Evolutionary conservation across 2,888 invertebrate species (phyloP), one percentile per base, ranked within the genome.

Genomic region (Ectemnius continuus): DNA sequence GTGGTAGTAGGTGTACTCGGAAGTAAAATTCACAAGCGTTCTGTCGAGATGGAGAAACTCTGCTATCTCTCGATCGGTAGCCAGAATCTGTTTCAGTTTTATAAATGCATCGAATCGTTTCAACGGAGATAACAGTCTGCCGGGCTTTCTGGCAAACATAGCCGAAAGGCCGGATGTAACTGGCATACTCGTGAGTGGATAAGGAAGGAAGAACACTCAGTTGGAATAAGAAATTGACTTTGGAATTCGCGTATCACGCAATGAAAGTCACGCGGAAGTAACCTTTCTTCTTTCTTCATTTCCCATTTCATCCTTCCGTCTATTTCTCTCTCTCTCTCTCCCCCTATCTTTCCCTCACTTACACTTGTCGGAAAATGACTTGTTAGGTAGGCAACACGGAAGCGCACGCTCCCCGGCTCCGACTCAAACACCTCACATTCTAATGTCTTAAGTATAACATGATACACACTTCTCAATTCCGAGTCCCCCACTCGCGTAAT

Each of bases 221-320:
- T n/a, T 16, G 36, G 11, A 52, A 68, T 47, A 71, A 52, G 36
- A 45, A 1, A 16, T 26, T 36, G 8, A n/a, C n/a, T 60, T 47
- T 14, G 48, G 52, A 74, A 79, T 84, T 80, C 72, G 77, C 76
- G 78, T 70, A 77, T 82, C 76, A 73, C 67, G 80, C 76, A 81
- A 72, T 36, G 75, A 78, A 85, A 78, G 74, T 72, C 71, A 83
- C 62, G 77, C 85, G 83, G 80, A 86, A 86, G 70, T 61, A 36
- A 11, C 36, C 36, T 8, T 36, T 36, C 36, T 36, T 36, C 36
- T 36, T 11, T 11, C 36, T 8, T 36, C 36, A 36, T 36, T 11
- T 11, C 36, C 36, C 36, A 8, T 11, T 36, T 36, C 36, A 11
- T 36, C 36, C 36, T 23, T 36, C 36, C 36, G 36, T 36, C 23